Evolutionary conservation across 1,140 invertebrate species (phyloP).

Genomic region (Piezodorus guildinii): DNA sequence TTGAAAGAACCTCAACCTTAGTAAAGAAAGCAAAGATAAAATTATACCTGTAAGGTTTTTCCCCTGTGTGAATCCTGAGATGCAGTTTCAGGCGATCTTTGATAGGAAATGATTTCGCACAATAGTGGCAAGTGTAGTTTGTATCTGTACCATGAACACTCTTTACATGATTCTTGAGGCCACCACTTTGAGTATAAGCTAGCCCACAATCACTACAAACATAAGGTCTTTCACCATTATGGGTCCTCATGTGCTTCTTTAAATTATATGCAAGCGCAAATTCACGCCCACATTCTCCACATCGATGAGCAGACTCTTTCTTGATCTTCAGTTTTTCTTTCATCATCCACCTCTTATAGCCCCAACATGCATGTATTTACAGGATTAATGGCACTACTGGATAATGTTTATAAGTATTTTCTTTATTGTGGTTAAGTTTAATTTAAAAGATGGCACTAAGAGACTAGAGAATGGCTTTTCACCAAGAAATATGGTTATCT

Average conservation of each 20-base stretch:
- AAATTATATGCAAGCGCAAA: constrained; percentile 25
- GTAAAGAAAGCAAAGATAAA: constrained; percentile 13
- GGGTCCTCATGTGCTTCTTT: constrained; percentile 33
- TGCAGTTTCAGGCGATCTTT: constrained; percentile 62
- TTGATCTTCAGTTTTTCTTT: constrained; percentile 11
- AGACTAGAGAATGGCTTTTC: constrained; percentile 7
- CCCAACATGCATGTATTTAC: constrained; percentile 12
- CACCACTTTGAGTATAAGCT: constrained; percentile 34
- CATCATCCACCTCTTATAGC: constrained; percentile 8
- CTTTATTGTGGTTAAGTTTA: neutral
- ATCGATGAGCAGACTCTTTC: constrained; percentile 17
- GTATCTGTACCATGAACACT: constrained; percentile 25
- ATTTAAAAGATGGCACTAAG: neutral
- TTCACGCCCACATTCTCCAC: constrained; percentile 22
- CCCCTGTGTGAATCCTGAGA: constrained; percentile 49
- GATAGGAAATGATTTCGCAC: constrained; percentile 55
- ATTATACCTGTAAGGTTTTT: constrained; percentile 69
- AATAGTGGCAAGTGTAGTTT: constrained; percentile 28
- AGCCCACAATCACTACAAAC: constrained; percentile 27
- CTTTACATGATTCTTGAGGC: constrained; percentile 24
- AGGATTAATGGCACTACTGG: constrained; percentile 11
- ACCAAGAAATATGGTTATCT: constrained; percentile 7
- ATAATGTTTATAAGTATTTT: neutral
- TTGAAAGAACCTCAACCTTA: constrained; percentile 6
- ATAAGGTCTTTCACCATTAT: constrained; percentile 33